A percentile compares a stretch with the other conserved stretches of the same genome.
These are phyloP conservation scores for Eleutherodactylus coqui DNA, from an alignment of 2,797 vertebrate species.

Conservation along the genomic window DNA sequence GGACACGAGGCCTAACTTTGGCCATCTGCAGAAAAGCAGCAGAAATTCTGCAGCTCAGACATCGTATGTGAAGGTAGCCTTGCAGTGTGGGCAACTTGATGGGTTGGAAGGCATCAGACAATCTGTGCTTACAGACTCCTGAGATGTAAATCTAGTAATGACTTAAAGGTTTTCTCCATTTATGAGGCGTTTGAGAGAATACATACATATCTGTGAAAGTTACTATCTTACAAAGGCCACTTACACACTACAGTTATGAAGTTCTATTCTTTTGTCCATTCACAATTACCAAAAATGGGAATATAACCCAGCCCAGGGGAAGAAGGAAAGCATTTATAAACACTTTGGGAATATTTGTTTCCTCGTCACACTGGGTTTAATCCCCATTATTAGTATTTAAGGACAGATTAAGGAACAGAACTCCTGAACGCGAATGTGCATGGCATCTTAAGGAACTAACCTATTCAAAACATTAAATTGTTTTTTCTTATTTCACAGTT, in stretches of 20 bases:
- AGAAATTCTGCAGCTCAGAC: too few relatives aligned
- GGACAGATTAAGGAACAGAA: not conserved
- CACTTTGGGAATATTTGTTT: not conserved
- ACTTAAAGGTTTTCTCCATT: not conserved
- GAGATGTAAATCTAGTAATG: not conserved
- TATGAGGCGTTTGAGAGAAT: not conserved
- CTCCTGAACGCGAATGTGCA: not conserved
- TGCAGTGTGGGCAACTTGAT: not conserved
- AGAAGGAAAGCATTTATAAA: not conserved
- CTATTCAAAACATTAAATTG: not conserved
- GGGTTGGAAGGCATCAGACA: not conserved
- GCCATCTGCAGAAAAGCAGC: too few relatives aligned
- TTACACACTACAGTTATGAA: not conserved
- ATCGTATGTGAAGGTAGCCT: too few relatives aligned
- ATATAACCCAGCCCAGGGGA: not conserved
- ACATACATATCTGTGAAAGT: not conserved
- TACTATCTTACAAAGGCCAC: not conserved
- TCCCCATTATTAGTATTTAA: not conserved
- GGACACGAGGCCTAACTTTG: too few relatives aligned
- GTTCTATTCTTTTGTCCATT: not conserved
- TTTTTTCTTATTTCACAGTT: not conserved
- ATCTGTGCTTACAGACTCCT: not conserved
- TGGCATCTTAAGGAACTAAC: not conserved
- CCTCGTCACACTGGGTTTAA: not conserved
- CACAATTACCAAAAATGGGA: not conserved